Base-by-base conservation (phyloP, 2,888 invertebrate genomes). In the Tipula confusa region DNA sequence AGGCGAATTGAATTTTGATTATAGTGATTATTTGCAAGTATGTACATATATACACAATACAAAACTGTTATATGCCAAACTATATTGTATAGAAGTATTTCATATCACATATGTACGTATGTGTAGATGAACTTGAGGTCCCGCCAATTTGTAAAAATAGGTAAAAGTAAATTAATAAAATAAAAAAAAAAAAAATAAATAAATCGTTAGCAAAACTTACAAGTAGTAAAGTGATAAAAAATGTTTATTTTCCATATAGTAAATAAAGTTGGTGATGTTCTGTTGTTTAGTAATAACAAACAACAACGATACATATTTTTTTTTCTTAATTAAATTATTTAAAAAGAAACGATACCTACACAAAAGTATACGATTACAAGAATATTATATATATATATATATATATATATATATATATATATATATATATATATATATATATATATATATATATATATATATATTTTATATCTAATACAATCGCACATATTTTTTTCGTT, bases 101-200 rank as follows among this genome's bases (percentile, higher is more conserved):
- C 43, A 9, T 36, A 36, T 43, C n/a, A 15, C 13, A 31, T 43
- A 38, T 38, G 38, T 38, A 64, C 24, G 13, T 24, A 64, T 24
- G 13, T 13, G 38, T 13, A 38, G 9, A 64, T 24, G 64, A 64
- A 24, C 64, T 64, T 64, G 64, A 64, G 24, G 64, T 64, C 24
- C 24, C 64, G 64, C 64, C 64, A 64, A 64, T 64, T 64, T 24
- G 64, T 64, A 64, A 64, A 64, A 64, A 64, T 64, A 64, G 24
- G 64, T 64, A 64, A 64, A 64, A 64, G 24, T 24, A 24, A 64
- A 24, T 48, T 2, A 13, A n/a, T 7, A 9, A 38, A n/a, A n/a
- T n/a, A n/a, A n/a, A n/a, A n/a, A n/a, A n/a, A n/a, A n/a, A n/a
- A n/a, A n/a, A n/a, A n/a, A n/a, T n/a, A n/a, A n/a, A n/a, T n/a